Evolutionary conservation across 1,140 invertebrate species (phyloP), one percentile per base, ranked within the genome.

Genomic region (Babylonia areolata): DNA sequence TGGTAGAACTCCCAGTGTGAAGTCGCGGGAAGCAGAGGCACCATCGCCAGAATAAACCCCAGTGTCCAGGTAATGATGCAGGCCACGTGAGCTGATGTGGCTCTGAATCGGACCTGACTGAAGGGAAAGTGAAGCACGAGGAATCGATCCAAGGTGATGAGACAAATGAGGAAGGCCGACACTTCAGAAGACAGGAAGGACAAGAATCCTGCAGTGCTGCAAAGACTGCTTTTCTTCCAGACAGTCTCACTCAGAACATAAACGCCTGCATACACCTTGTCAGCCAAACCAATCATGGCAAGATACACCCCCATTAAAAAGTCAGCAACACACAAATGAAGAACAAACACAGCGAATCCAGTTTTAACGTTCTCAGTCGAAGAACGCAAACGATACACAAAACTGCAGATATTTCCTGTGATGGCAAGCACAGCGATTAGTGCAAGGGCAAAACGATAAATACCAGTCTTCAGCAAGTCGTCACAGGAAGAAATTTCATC

Each of bases 291-390:
- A 35, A 92, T 90, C 23, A 91, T 88, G 3, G 88, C 51, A 58
- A 92, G 64, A 58, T 92, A 92, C 11, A 92, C 54, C 3, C 92
- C 92, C 92, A 92, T 92, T 37, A 91, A 51, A 42, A 92, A 86
- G 78, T 92, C 92, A 42, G 91, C 87, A 39, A 91, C 3, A 31
- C 85, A 85, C 12, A 92, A 82, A 81, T 91, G 90, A 17, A 87
- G 81, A 33, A 91, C 84, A 35, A 90, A 90, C 0, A 88, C 51
- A 31, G 64, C 81, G 31, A 87, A 83, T 23, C 75, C 69, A 9
- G 33, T 69, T 12, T 17, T n/a, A 12, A 51, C 12, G n/a, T 23
- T 81, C 17, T 58, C 9, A 40, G 39, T 31, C 31, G 42, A n/a
- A 28, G 81, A 31, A 28, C 86, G 39, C 1, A 37, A 28, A 6